Evolutionary conservation across 2,888 invertebrate species (phyloP).

Genomic region (Pachycephus smyrnensis): DNA sequence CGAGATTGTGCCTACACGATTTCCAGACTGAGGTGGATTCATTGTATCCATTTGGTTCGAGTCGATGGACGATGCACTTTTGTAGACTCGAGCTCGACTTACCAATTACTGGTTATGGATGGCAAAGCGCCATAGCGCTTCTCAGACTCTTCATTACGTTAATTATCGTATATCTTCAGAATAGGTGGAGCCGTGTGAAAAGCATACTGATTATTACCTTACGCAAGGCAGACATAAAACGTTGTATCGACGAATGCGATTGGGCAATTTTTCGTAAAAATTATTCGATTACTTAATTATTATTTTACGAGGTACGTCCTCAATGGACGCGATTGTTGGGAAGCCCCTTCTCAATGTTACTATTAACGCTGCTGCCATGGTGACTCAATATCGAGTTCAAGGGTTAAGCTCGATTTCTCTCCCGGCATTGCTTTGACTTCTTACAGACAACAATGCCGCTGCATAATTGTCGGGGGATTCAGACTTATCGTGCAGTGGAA

Average conservation of each 20-base stretch:
- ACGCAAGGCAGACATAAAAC: not conserved
- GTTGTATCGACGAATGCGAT: not conserved
- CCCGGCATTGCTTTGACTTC: conserved; percentile 15
- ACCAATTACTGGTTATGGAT: not conserved
- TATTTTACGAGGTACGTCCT: not conserved
- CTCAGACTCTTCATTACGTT: not conserved
- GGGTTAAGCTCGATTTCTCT: conserved; percentile 29
- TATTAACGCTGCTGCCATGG: not conserved
- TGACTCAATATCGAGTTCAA: conserved; percentile 25
- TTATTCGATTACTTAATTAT: not conserved
- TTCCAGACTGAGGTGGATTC: not conserved
- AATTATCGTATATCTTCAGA: not conserved
- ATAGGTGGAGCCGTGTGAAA: not conserved
- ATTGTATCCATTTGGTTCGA: not conserved
- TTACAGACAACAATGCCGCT: not conserved
- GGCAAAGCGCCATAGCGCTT: not conserved
- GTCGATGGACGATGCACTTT: not conserved
- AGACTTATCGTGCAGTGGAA: conserved; percentile 4
- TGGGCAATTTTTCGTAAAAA: not conserved
- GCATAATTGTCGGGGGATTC: not conserved
- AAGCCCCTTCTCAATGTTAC: not conserved
- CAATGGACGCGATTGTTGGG: not conserved
- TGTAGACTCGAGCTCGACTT: not conserved
- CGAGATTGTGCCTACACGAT: not conserved
- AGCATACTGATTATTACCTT: not conserved